Evolutionary conservation across 2,888 invertebrate species (phyloP).

Genomic region (Digitonthophagus gazella): DNA sequence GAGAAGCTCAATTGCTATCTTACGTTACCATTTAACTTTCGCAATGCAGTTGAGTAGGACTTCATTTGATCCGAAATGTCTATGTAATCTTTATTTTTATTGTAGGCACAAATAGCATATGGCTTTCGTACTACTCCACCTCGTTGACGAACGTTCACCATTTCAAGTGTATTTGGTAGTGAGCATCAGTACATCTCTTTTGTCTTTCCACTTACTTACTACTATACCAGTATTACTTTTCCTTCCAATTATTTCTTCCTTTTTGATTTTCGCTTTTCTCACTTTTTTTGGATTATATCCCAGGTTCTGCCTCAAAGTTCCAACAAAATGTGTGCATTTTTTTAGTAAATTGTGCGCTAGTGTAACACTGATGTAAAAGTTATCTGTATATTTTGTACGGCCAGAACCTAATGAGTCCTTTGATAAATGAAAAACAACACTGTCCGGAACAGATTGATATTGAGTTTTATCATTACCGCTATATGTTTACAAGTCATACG

Average conservation of each 20-base stretch:
- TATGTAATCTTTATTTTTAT: too few species aligned
- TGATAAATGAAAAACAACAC: conserved; percentile 29
- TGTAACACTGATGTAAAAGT: too few species aligned
- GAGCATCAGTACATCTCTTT: conserved; percentile 8
- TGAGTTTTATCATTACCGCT: conserved; percentile 18
- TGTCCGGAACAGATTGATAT: conserved; percentile 4
- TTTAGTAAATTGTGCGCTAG: too few species aligned
- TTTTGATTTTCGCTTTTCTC: conserved; percentile 13
- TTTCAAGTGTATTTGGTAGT: conserved; percentile 8
- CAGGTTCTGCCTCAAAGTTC: conserved; percentile 37
- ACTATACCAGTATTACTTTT: neutral
- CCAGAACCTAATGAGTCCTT: conserved; percentile 28
- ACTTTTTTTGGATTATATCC: conserved; percentile 23
- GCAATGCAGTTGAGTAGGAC: too few species aligned
- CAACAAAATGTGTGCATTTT: conserved; percentile 37
- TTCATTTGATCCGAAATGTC: neutral
- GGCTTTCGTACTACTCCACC: neutral
- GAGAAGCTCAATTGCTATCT: neutral
- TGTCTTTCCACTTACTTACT: conserved; percentile 15
- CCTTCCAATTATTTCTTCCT: conserved; percentile 7
- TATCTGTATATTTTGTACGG: conserved; percentile 33
- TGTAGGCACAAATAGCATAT: neutral
- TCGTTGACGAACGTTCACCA: too few species aligned
- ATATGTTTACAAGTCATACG: conserved; percentile 23
- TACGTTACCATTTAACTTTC: neutral